These are phyloP conservation scores for Eupsilia transversa DNA, from an alignment of 2,888 invertebrate genomes.

Conservation along the genomic window DNA sequence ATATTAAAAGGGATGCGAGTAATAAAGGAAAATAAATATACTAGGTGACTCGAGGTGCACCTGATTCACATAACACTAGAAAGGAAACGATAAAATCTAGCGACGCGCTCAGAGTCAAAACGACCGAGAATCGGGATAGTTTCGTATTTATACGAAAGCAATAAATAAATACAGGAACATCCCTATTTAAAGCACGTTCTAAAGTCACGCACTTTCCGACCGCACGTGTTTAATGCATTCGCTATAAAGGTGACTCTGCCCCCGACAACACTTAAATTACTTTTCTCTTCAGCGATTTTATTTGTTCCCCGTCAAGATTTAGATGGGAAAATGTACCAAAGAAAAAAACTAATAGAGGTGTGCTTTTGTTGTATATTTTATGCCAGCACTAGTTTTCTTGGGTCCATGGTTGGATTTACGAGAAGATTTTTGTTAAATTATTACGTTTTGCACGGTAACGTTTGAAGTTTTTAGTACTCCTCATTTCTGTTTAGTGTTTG, in stretches of 20 bases:
- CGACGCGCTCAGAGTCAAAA: conserved; percentile 6
- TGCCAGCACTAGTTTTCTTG: conserved; percentile 55
- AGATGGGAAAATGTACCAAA: conserved; percentile 66
- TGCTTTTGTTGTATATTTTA: conserved; percentile 60
- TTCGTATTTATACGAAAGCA: conserved; percentile 31
- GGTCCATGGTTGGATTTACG: conserved; percentile 66
- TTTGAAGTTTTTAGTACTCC: conserved; percentile 59
- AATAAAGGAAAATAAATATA: not conserved
- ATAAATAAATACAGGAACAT: conserved; percentile 38
- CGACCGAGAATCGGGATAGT: conserved; percentile 11
- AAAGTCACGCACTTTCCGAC: conserved; percentile 65
- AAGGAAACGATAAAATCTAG: conserved; percentile 20
- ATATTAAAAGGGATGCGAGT: not conserved
- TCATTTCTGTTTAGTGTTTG: conserved; percentile 51
- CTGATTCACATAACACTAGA: not conserved
- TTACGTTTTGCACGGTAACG: conserved; percentile 54
- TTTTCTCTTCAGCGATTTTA: conserved; percentile 69
- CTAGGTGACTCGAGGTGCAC: not conserved
- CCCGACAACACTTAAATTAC: conserved; percentile 75
- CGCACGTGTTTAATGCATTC: conserved; percentile 75
- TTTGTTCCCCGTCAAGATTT: conserved; percentile 65
- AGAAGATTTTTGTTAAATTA: conserved; percentile 63
- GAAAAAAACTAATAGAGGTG: conserved; percentile 67
- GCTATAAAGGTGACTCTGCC: conserved; percentile 70
- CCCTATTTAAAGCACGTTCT: conserved; percentile 45